These are phyloP conservation scores for Trachelipus rathkii DNA, from an alignment of 1,140 invertebrate genomes.

Conservation along the genomic window DNA sequence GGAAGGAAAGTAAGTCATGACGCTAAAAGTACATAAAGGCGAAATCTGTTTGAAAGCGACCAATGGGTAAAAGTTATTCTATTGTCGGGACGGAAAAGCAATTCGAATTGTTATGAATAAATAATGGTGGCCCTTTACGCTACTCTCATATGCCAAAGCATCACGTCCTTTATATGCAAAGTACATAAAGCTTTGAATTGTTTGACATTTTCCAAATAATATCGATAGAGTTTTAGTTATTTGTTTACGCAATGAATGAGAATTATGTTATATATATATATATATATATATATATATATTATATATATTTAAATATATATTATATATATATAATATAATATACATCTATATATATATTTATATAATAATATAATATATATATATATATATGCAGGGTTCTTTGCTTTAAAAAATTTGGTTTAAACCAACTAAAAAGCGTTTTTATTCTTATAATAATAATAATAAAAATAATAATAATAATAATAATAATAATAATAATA, in stretches of 20 bases:
- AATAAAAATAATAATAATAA: too few species aligned
- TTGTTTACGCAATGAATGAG: background rate
- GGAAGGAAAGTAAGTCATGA: too few species aligned
- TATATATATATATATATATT: constrained; percentile 8
- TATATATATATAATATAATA: background rate
- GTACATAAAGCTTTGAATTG: background rate
- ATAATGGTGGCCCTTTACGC: background rate
- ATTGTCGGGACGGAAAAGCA: constrained; percentile 9
- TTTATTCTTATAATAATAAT: too few species aligned
- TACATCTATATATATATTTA: background rate
- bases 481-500: too few species aligned
- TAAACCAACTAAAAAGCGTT: too few species aligned
- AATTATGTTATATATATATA: background rate
- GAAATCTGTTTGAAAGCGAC: too few species aligned
- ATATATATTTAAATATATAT: background rate
- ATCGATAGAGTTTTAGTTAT: too few species aligned
- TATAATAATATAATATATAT: background rate
- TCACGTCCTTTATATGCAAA: background rate
- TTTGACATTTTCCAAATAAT: too few species aligned
- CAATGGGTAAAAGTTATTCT: constrained; percentile 3
- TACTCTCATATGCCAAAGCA: background rate
- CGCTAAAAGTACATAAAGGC: too few species aligned
- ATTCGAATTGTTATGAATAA: constrained; percentile 7
- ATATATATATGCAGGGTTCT: background rate
- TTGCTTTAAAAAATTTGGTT: too few species aligned